phyloP scores from a whole-genome alignment of 2,888 invertebrate genomes.

The Hartigia nigra region DNA sequence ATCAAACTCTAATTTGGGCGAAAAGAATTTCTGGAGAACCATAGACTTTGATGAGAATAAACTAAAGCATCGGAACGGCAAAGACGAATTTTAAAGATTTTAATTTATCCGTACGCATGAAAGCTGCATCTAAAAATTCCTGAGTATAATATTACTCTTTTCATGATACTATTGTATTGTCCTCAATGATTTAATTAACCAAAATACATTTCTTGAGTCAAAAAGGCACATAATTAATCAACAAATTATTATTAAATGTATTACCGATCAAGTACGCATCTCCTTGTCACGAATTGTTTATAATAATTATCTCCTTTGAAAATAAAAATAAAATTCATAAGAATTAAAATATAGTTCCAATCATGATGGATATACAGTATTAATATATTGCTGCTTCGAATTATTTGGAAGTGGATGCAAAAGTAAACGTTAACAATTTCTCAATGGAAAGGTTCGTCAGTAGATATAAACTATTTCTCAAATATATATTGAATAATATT shows the following conservation, averaged over 20 bases:
- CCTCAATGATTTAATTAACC: not conserved
- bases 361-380: not conserved
- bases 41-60: constrained; percentile 73
- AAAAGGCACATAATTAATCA: not conserved
- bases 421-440: too few relatives aligned
- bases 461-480: not conserved
- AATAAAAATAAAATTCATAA: not conserved
- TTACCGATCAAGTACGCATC: not conserved
- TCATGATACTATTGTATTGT: not conserved
- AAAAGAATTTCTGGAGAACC: constrained; percentile 72
- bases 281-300: too few relatives aligned
- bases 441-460: not conserved
- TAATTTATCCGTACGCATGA: not conserved
- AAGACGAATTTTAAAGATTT: constrained; percentile 54
- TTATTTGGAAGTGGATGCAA: too few relatives aligned
- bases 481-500: not conserved
- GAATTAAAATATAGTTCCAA: not conserved
- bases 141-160: not conserved
- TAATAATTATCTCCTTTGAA: not conserved
- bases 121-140: not conserved
- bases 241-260: not conserved
- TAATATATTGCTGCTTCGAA: not conserved
- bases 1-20: constrained; percentile 68
- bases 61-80: constrained; percentile 57
- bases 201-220: not conserved